Evolutionary conservation across 1,140 invertebrate species (phyloP), one percentile per base, ranked within the genome.

Genomic region (Ericerus pela): DNA sequence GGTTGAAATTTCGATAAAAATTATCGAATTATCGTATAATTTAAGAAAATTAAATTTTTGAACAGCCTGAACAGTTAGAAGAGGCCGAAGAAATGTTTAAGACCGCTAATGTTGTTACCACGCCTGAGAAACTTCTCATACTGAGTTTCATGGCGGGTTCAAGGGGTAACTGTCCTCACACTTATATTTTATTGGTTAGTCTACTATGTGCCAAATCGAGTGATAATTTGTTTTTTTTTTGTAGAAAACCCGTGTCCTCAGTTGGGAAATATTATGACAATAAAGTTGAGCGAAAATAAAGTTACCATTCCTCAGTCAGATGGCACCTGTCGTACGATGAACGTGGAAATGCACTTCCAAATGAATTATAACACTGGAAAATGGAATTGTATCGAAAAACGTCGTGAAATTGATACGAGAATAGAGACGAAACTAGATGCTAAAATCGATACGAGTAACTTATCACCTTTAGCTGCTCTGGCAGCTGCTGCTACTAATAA

Each of bases 81-180:
- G 90, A 95, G 71, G 93, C 93, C 1, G 91, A 96, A 71, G 90
- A 96, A 69, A 96, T 96, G 88, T 97, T 97, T 75, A 77, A 84
- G 56, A 93, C 85, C 61, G 92, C 92, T 27, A 96, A 96, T 68
- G 85, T 88, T 70, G 90, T 96, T 36, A 96, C 92, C 1, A 72
- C 93, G 61, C 91, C 92, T 2, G 93, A 97, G 64, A 97, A 97
- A 67, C 92, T 93, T 33, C 81, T 96, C 29, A 98, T 98, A 66
- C 76, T 98, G 22, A 92, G 93, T 59, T 98, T 98, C 65, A 96
- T 98, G 89, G 93, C 93, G 61, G 94, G 94, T 1, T 88, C 88
- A 5, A 79, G 89, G 75, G 86, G 86, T 88, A 72, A 65, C 6
- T 41, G 37, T 33, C 8, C 30, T n/a, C 8, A 33, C 18, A 43